Evolutionary conservation across 2,113 vertebrate species (phyloP).

Genomic region (Cryptomyrus ogoouensis): DNA sequence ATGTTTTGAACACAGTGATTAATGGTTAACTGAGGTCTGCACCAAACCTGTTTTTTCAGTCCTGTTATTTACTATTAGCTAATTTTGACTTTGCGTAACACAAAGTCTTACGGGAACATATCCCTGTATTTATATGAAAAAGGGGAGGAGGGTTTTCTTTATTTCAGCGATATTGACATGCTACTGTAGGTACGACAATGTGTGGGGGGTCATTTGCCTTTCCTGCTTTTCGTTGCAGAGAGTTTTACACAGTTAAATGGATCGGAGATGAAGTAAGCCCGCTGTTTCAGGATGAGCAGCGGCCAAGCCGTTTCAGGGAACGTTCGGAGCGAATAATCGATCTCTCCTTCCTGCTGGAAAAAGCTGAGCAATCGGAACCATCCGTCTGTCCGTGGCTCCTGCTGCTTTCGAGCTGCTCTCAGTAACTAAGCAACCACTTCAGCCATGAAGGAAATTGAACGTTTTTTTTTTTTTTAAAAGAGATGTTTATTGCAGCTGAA

Average conservation of each 20-base stretch:
- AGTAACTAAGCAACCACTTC: slow-evolving; percentile 14
- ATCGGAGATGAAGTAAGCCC: neutral
- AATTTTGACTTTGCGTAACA: neutral
- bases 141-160: neutral
- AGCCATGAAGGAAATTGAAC: slow-evolving; percentile 3
- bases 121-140: neutral
- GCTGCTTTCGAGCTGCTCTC: neutral
- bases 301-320: neutral
- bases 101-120: neutral
- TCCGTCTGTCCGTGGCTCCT: neutral
- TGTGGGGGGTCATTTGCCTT: neutral
- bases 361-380: slow-evolving; percentile 4
- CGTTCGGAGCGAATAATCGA: neutral
- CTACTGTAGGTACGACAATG: neutral
- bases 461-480: neutral
- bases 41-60: neutral
- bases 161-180: neutral
- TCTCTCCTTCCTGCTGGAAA: neutral
- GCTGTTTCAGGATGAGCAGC: neutral
- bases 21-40: neutral
- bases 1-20: neutral
- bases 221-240: neutral
- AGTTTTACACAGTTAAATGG: slow-evolving; percentile 1
- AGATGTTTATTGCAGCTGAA: slow-evolving; percentile 3
- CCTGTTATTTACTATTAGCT: neutral